Evolutionary conservation across 1,140 invertebrate genomes (phyloP).

Genomic region (Batillaria attramentaria): DNA sequence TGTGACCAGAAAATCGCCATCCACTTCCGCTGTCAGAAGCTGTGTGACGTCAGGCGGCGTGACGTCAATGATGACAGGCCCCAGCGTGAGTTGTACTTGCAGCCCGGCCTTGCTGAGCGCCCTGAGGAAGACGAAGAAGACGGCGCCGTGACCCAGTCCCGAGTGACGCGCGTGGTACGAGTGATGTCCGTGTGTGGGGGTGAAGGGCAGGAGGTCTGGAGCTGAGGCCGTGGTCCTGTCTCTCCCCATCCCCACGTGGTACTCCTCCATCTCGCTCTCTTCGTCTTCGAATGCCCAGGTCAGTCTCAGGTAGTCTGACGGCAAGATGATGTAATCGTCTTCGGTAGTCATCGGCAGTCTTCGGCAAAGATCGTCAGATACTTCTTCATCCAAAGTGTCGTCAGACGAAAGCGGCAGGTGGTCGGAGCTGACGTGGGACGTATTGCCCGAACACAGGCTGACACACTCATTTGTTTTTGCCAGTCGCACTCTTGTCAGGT

Average conservation of each 20-base stretch:
- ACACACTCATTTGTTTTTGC: slow-evolving; percentile 8
- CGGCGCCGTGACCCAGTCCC: slow-evolving; percentile 36
- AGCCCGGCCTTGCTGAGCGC: slow-evolving; percentile 47
- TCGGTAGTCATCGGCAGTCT: slow-evolving; percentile 4
- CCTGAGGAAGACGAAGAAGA: slow-evolving; percentile 43
- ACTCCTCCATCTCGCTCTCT: slow-evolving; percentile 43
- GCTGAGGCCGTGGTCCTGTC: slow-evolving; percentile 5
- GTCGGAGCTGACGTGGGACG: not conserved
- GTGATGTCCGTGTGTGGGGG: slow-evolving; percentile 21
- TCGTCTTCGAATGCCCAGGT: slow-evolving; percentile 34
- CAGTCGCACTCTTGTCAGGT: slow-evolving; percentile 37
- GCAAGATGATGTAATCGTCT: slow-evolving; percentile 30
- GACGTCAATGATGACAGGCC: slow-evolving; percentile 52
- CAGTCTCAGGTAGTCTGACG: slow-evolving; percentile 36
- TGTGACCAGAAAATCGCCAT: slow-evolving; percentile 23
- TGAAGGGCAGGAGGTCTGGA: slow-evolving; percentile 36
- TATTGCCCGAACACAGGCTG: not conserved
- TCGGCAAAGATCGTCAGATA: slow-evolving; percentile 28
- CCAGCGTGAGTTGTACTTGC: slow-evolving; percentile 31
- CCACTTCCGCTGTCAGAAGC: slow-evolving; percentile 1
- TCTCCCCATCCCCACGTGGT: slow-evolving; percentile 36
- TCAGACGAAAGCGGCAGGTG: slow-evolving; percentile 9
- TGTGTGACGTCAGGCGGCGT: slow-evolving; percentile 39
- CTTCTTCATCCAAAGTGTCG: slow-evolving; percentile 6
- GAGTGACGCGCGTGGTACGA: slow-evolving; percentile 34